Conservation (phyloP, 2,888 invertebrate species). For the Spodoptera littoralis region DNA sequence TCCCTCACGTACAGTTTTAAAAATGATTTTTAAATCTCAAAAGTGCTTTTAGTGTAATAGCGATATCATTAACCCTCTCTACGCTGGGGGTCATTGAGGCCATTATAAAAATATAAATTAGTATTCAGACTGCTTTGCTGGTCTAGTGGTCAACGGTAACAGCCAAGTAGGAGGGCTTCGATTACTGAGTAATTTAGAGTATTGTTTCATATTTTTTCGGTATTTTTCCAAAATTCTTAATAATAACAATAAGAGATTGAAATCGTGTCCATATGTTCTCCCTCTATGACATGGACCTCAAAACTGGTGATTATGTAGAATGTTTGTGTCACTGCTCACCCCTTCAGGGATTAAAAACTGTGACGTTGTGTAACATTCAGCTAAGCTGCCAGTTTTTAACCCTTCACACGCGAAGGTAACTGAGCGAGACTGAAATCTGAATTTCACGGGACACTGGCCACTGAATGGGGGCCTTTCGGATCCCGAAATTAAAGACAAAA, state of each 20-base stretch:
- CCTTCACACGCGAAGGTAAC: constrained; percentile 64
- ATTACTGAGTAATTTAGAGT: too few species aligned
- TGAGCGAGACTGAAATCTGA: constrained; percentile 67
- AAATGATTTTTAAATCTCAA: constrained; percentile 23
- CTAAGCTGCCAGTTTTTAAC: constrained; percentile 60
- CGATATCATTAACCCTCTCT: constrained; percentile 39
- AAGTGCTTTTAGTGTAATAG: constrained; percentile 32
- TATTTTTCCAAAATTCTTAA: too few species aligned
- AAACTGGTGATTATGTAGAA: too few species aligned
- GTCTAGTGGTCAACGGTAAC: too few species aligned
- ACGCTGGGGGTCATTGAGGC: constrained; percentile 30
- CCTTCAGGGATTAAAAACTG: too few species aligned
- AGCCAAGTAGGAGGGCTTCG: too few species aligned
- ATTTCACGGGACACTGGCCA: constrained; percentile 63
- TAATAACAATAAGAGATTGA: too few species aligned
- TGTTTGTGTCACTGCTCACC: too few species aligned
- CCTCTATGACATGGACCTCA: too few species aligned
- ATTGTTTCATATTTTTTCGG: too few species aligned
- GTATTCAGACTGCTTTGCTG: too few species aligned
- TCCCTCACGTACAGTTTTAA: constrained; percentile 6
- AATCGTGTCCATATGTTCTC: too few species aligned
- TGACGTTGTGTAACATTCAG: constrained; percentile 38
- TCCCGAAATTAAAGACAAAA: constrained; percentile 60
- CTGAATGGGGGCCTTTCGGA: constrained; percentile 61
- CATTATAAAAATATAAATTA: constrained; percentile 49